Percentiles rank a stretch among this genome's conserved stretches.
Evolutionary conservation across 2,797 vertebrate species (phyloP).

Genomic region (Petrocephalus sullivani): DNA sequence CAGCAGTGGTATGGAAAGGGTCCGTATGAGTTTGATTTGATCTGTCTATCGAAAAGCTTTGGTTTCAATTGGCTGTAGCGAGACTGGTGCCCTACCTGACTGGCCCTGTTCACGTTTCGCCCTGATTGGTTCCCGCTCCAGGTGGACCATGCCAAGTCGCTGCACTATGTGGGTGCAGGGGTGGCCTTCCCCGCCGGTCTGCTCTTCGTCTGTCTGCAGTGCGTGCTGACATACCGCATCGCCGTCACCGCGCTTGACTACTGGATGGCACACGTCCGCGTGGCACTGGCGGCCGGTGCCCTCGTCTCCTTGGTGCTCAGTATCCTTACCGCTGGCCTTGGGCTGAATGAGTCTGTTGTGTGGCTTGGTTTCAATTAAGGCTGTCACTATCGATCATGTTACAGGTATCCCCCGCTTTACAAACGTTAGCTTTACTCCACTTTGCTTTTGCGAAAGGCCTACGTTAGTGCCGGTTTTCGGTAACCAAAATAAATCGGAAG

Average conservation of each 20-base stretch:
- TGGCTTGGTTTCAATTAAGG: background rate
- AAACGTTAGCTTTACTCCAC: too few relatives aligned
- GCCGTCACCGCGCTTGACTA: conserved; percentile 75
- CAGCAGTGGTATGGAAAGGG: background rate
- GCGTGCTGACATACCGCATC: conserved; percentile 78
- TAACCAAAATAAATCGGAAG: too few relatives aligned
- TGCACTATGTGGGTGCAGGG: conserved; percentile 83
- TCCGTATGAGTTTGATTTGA: background rate
- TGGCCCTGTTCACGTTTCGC: background rate
- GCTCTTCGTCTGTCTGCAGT: conserved; percentile 84
- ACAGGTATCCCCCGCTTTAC: too few relatives aligned
- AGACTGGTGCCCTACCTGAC: background rate
- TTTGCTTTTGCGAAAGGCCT: too few relatives aligned
- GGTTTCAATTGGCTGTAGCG: background rate
- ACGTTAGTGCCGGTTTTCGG: too few relatives aligned
- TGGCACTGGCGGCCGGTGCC: conserved; percentile 71
- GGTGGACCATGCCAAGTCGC: conserved; percentile 85
- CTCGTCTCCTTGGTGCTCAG: conserved; percentile 80
- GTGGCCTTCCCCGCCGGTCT: conserved; percentile 83
- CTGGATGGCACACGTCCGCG: conserved; percentile 79
- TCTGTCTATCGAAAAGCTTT: background rate
- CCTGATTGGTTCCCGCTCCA: conserved; percentile 35
- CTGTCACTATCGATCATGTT: too few relatives aligned
- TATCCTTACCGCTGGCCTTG: conserved; percentile 67
- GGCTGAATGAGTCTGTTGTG: background rate